Evolutionary conservation across 30 jellyfish, hydroid and myxozoan species (phyloP), one percentile per base, ranked within the genome.

Genomic region (Aurelia aurita): DNA sequence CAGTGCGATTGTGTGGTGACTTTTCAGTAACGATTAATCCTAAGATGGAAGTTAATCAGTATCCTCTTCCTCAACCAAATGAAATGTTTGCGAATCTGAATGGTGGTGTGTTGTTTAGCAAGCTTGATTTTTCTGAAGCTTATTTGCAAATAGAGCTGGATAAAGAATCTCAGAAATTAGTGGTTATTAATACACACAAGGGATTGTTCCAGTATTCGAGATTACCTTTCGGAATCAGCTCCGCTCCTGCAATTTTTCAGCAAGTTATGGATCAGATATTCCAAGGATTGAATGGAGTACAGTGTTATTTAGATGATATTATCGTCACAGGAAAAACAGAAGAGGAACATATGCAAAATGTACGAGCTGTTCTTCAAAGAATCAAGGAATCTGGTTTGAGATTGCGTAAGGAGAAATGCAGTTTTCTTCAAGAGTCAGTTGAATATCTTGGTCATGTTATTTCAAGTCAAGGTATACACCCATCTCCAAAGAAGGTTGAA

Each of bases 181-280:
- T n/a, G n/a, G n/a, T n/a, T n/a, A n/a, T n/a, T n/a, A n/a, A n/a
- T n/a, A n/a, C n/a, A n/a, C n/a, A n/a, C n/a, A n/a, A n/a, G n/a
- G n/a, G n/a, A n/a, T n/a, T n/a, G n/a, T 84, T 29, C 76, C 87
- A 59, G 82, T 59, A 55, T 84, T 31, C 71, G 29, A 72, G 93
- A 63, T 58, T 76, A 54, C 96, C 85, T 2, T 77, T 87, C 60
- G 92, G 92, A 34, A 72, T 87, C 78, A 68, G 89, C 64, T 87
- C 96, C 10, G 79, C 87, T 53, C 87, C 87, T 23, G 87, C 96
- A 69, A 87, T 87, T 65, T 87, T 87, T 26, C 92, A 65, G 60
- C 87, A 78, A 67, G 86, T 76, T 60, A 63, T 87, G 87, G 96
- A 77, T 87, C 69, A 47, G 64, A 25, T 87, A 46, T 65, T 87